Conservation (phyloP, 2,113 vertebrate species). For the Malurus cyaneus region DNA sequence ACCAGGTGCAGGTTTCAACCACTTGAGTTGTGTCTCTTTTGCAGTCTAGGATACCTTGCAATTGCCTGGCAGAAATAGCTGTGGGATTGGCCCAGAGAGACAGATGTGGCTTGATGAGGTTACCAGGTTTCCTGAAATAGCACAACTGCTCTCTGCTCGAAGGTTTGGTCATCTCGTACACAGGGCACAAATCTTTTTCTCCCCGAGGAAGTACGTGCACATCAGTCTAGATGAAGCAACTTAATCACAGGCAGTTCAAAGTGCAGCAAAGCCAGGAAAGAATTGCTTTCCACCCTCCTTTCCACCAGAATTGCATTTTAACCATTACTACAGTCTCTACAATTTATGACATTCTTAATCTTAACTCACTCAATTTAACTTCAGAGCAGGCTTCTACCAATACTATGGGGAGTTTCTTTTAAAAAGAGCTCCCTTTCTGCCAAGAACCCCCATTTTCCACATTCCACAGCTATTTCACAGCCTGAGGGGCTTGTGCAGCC, state of each 20-base stretch:
- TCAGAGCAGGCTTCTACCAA: neutral
- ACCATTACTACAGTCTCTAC: neutral
- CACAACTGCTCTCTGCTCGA: neutral
- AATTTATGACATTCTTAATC: neutral
- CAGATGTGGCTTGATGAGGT: neutral
- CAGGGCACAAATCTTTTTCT: neutral
- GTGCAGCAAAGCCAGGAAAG: neutral
- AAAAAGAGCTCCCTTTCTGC: neutral
- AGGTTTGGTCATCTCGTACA: rapidly evolving
- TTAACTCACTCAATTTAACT: neutral
- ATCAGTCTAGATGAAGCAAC: neutral
- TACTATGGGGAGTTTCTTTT: neutral
- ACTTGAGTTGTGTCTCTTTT: neutral
- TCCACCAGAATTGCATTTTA: neutral
- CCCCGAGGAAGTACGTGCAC: rapidly evolving
- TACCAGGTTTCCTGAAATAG: neutral
- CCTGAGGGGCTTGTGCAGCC: neutral
- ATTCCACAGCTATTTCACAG: neutral
- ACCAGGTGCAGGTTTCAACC: neutral
- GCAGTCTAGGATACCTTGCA: rapidly evolving
- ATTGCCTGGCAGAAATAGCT: neutral
- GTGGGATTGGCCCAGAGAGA: neutral
- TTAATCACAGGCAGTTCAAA: neutral
- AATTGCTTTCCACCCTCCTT: neutral
- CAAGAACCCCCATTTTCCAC: neutral